Percentiles rank a stretch among this genome's conserved stretches.
These are phyloP conservation scores for Leucania comma DNA, from an alignment of 2,888 invertebrate genomes.

Conservation along the genomic window DNA sequence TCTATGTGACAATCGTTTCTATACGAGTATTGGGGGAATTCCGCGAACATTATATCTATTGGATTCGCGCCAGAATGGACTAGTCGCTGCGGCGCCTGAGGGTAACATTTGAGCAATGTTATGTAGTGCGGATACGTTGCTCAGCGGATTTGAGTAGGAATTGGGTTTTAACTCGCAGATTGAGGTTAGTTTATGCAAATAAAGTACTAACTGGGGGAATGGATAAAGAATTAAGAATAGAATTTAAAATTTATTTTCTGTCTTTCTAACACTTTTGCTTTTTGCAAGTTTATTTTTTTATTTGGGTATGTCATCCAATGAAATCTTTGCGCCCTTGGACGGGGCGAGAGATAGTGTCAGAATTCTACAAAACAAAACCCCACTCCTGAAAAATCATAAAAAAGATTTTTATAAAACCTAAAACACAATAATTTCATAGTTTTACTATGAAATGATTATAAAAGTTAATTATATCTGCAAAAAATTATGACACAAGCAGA, in stretches of 20 bases:
- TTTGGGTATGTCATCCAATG: no score
- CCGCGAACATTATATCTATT: conserved; percentile 58
- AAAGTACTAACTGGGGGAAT: neutral
- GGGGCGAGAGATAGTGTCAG: no score
- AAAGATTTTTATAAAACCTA: no score
- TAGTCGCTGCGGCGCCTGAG: conserved; percentile 66
- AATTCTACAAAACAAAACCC: no score
- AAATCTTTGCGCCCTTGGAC: no score
- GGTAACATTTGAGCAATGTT: conserved; percentile 54
- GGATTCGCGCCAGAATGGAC: conserved; percentile 67
- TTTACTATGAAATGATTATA: no score
- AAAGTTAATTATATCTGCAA: neutral
- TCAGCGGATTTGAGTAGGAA: conserved; percentile 25
- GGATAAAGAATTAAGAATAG: neutral
- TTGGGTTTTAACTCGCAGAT: conserved; percentile 13
- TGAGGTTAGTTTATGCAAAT: conserved; percentile 1
- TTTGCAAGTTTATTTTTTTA: neutral
- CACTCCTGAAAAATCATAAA: no score
- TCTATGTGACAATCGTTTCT: conserved; percentile 31
- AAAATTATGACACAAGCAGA: neutral
- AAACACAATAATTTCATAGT: no score
- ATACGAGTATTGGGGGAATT: conserved; percentile 52
- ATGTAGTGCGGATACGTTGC: conserved; percentile 40
- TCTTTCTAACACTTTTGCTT: no score
- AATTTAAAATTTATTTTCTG: neutral